A percentile compares a stretch with the other conserved stretches of the same genome.
These are phyloP conservation scores for Patella caerulea DNA, from an alignment of 2,888 invertebrate genomes.

Conservation along the genomic window DNA sequence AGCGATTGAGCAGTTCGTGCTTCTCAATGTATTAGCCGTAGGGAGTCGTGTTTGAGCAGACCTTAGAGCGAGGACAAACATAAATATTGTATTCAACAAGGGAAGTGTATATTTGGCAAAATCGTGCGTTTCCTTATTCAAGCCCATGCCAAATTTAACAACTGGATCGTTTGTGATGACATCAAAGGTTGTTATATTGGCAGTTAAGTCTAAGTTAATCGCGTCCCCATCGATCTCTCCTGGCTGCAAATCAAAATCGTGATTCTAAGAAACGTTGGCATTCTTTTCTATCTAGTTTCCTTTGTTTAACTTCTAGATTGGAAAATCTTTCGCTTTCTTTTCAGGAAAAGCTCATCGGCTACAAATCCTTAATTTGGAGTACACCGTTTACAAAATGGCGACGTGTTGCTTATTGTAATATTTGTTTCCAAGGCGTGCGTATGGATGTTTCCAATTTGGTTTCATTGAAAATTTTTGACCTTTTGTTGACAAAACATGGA, in stretches of 20 bases:
- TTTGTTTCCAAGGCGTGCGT: neutral
- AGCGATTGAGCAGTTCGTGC: neutral
- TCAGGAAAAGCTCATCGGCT: neutral
- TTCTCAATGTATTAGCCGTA: neutral
- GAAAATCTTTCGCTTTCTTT: conserved; percentile 1
- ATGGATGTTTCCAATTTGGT: neutral
- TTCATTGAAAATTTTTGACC: neutral
- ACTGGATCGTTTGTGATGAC: conserved; percentile 7
- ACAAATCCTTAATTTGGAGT: too few species aligned
- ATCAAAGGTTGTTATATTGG: conserved; percentile 13
- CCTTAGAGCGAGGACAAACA: neutral
- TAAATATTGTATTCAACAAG: conserved; percentile 2
- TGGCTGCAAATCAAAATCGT: conserved; percentile 2
- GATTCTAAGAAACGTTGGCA: neutral
- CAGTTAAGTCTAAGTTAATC: conserved; percentile 10
- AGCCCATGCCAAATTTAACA: conserved; percentile 4
- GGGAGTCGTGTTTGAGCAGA: neutral
- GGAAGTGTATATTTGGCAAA: conserved; percentile 11
- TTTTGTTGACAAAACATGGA: conserved; percentile 3
- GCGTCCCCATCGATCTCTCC: conserved; percentile 1
- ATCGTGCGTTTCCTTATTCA: conserved; percentile 12
- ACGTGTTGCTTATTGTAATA: neutral
- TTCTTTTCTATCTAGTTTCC: neutral
- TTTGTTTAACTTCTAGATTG: conserved; percentile 1
- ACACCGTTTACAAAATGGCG: conserved; percentile 2